Evolutionary conservation across 2,113 vertebrate species (phyloP).

Genomic region (Hoplias malabaricus): DNA sequence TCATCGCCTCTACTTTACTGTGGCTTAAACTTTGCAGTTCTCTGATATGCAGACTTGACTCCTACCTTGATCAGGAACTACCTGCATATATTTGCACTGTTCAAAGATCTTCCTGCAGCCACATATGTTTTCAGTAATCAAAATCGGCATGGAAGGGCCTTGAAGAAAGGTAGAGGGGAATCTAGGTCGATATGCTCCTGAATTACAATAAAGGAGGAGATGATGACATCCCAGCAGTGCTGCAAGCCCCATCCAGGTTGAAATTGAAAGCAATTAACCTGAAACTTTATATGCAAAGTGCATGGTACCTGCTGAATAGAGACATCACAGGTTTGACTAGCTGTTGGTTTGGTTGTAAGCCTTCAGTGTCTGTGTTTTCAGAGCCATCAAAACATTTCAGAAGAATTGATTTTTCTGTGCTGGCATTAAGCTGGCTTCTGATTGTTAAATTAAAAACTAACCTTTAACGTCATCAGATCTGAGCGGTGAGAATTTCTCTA

Average conservation of each 20-base stretch:
- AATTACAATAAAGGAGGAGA: slow-evolving; percentile 10
- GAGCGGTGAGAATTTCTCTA: not conserved
- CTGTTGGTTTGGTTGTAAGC: not conserved
- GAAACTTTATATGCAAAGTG: not conserved
- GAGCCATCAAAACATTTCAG: not conserved
- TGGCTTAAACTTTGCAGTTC: not conserved
- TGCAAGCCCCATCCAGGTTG: not conserved
- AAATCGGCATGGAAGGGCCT: not conserved
- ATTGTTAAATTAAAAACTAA: not conserved
- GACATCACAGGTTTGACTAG: not conserved
- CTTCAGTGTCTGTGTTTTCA: not conserved
- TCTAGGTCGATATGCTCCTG: slow-evolving; percentile 20
- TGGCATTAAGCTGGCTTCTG: not conserved
- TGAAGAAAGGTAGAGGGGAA: slow-evolving; percentile 16
- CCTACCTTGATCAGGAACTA: slow-evolving; percentile 30
- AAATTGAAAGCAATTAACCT: slow-evolving; percentile 7
- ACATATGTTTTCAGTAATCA: slow-evolving; percentile 21
- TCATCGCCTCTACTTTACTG: not conserved
- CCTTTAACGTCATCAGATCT: not conserved
- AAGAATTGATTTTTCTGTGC: not conserved
- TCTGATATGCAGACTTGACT: slow-evolving; percentile 12
- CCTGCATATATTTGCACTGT: slow-evolving; percentile 39
- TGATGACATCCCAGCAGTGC: not conserved
- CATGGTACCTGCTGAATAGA: not conserved
- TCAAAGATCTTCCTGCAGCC: slow-evolving; percentile 34